phyloP scores from a whole-genome alignment of 1,140 invertebrate species.

The Diorhabda carinulata region DNA sequence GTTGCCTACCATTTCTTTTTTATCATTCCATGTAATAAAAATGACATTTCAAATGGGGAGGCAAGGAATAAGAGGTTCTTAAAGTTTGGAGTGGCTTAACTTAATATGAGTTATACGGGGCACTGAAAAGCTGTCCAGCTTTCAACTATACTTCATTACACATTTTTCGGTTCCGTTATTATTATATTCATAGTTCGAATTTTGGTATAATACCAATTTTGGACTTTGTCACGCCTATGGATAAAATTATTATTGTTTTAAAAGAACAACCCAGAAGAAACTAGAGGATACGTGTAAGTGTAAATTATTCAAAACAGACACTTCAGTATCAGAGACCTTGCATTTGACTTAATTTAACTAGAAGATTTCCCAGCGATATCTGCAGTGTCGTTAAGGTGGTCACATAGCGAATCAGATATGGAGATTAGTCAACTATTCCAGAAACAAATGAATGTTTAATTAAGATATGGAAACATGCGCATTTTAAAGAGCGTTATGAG shows the following conservation, averaged over 20 bases:
- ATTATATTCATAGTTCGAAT: too few species aligned
- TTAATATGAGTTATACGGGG: too few species aligned
- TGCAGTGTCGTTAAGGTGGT: slow-evolving; percentile 42
- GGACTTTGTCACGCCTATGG: not conserved
- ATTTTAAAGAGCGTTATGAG: slow-evolving; percentile 35
- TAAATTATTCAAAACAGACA: slow-evolving; percentile 37
- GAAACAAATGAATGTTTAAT: slow-evolving; percentile 43
- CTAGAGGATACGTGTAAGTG: slow-evolving; percentile 29
- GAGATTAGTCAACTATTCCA: slow-evolving; percentile 42
- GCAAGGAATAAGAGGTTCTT: too few species aligned
- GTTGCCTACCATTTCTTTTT: too few species aligned
- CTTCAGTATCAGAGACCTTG: slow-evolving; percentile 37
- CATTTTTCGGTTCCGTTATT: too few species aligned
- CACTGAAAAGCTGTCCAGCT: too few species aligned
- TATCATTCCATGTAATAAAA: too few species aligned
- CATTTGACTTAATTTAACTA: slow-evolving; percentile 43
- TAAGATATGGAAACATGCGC: slow-evolving; percentile 41
- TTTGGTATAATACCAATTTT: too few species aligned
- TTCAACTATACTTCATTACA: too few species aligned
- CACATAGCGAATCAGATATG: slow-evolving; percentile 45
- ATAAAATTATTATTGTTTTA: not conserved
- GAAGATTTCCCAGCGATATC: slow-evolving; percentile 43
- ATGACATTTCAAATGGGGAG: too few species aligned
- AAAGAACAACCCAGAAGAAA: slow-evolving; percentile 22
- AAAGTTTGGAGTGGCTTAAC: too few species aligned